Evolutionary conservation across 1,140 invertebrate genomes (phyloP).

Genomic region (Pseudachorutes palmiensis): DNA sequence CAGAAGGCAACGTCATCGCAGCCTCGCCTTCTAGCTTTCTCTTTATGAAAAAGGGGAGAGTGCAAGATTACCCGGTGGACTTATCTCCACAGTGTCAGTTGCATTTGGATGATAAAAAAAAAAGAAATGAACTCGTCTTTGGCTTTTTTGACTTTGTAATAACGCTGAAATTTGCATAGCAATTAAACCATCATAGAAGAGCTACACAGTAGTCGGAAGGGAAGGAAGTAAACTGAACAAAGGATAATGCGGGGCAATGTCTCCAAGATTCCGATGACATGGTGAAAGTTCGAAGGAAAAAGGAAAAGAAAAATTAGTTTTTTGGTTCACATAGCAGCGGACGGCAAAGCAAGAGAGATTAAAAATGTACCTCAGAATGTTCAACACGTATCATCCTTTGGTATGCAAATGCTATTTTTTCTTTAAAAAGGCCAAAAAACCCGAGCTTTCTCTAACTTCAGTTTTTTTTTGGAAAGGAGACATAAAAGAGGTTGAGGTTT

Average conservation of each 20-base stretch:
- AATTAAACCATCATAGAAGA: background rate
- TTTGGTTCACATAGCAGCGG: background rate
- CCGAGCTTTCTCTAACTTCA: background rate
- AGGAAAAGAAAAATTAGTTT: constrained; percentile 10
- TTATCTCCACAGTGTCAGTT: no score
- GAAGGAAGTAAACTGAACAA: no score
- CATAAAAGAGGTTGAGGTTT: background rate
- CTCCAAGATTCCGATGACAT: no score
- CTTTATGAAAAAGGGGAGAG: no score
- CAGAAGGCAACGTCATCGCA: no score
- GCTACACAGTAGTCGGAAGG: background rate
- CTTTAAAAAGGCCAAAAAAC: background rate
- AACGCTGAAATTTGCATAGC: background rate
- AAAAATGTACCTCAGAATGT: constrained; percentile 13
- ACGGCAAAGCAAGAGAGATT: background rate
- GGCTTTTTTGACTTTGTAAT: no score
- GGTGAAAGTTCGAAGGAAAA: no score
- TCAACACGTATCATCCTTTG: constrained; percentile 5
- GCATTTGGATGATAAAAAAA: no score
- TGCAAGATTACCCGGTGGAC: no score
- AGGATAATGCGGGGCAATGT: no score
- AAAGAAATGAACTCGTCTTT: no score
- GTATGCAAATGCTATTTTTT: background rate
- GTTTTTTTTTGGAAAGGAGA: background rate
- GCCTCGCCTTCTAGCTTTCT: no score